Evolutionary conservation across 1,140 invertebrate species (phyloP), one percentile per base, ranked within the genome.

Genomic region (Lordiphosa clarofinis): DNA sequence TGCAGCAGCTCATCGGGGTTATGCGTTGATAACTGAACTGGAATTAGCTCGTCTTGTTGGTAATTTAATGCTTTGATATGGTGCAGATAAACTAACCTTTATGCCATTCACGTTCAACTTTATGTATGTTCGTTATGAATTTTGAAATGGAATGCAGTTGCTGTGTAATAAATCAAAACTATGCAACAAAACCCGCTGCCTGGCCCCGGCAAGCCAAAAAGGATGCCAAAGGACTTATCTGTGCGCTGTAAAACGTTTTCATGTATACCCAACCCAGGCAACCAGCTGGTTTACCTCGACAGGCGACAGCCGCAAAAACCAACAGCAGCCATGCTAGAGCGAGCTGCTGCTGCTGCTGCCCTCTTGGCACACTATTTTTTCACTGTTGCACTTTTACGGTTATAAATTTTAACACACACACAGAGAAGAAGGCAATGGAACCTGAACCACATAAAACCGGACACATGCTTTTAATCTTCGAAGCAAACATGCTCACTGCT

Each of bases 381-480:
- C 69, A 71, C 60, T 73, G 69, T 86, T 84, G 78, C 78, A 84
- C 69, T 84, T 86, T 86, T 84, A 84, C 60, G 78, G 78, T 78
- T 82, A 82, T 82, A 82, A 78, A 82, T 82, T 84, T 82, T 56
- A 66, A 44, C 58, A 72, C 53, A 66, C 49, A 56, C 31, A 53
- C 13, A 43, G 37, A 24, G 28, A 31, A 10, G 53, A 4, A 15
- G 15, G 31, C 11, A 9, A 35, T 11, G 3, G 37, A 9, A 36
- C 11, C 33, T 43, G 52, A 50, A 52, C 64, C 66, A 66, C 65
- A 86, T 78, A 86, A 84, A 84, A 86, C 79, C 78, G 78, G 78
- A 84, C 78, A 84, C 79, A 84, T 84, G 78, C 79, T 84, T 84
- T 84, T 84, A 84, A 84, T 84, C 78, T 84, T 84, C 73, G 70